Evolutionary conservation across 1,140 invertebrate species (phyloP).

Genomic region (Procambarus virginalis): DNA sequence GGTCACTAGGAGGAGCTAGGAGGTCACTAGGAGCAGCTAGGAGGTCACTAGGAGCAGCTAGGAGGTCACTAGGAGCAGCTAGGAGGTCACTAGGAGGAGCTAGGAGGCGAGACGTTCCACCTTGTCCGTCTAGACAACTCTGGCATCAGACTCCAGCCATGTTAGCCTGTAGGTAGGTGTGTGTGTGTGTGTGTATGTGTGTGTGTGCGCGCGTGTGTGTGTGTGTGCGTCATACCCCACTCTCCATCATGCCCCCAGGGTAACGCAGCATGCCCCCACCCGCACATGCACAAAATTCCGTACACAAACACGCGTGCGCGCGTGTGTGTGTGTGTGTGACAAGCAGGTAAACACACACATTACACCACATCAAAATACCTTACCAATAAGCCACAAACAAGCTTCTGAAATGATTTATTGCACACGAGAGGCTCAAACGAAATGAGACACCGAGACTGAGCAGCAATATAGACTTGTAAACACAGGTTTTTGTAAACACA

Average conservation of each 20-base stretch:
- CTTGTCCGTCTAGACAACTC: background rate
- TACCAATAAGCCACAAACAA: background rate
- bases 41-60: too few species aligned
- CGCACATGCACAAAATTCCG: background rate
- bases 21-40: too few species aligned
- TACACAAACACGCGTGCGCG: constrained; percentile 21
- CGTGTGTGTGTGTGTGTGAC: background rate
- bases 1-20: too few species aligned
- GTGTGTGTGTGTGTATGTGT: constrained; percentile 12
- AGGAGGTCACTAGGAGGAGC: too few species aligned
- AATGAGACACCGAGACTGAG: background rate
- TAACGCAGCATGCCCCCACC: constrained; percentile 6
- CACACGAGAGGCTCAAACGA: background rate
- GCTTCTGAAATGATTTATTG: too few species aligned
- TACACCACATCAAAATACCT: background rate
- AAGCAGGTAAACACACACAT: too few species aligned
- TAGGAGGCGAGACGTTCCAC: too few species aligned
- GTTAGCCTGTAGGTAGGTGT: background rate
- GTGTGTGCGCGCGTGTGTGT: background rate
- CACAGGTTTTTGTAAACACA: background rate
- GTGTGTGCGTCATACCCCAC: constrained; percentile 43
- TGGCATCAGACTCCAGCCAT: background rate
- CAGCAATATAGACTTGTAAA: background rate
- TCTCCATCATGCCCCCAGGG: constrained; percentile 13
- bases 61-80: too few species aligned